Percentiles rank a stretch among this genome's conserved stretches.
Evolutionary conservation across 2,888 invertebrate species (phyloP).

Genomic region (Limulus polyphemus): DNA sequence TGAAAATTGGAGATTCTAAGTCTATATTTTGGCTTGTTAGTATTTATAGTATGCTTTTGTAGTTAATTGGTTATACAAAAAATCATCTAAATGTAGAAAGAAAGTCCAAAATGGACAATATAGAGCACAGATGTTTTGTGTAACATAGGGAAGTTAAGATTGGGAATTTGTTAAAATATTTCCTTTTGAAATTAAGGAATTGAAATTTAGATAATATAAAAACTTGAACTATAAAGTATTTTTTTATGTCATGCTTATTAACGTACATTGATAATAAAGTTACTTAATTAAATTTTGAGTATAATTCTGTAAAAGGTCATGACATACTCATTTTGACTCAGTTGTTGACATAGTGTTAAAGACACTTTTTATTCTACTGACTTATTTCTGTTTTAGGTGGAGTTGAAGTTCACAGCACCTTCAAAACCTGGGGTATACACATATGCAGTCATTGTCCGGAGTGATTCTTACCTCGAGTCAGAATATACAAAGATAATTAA

Average conservation of each 20-base stretch:
- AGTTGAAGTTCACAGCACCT: conserved; percentile 93
- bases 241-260: conserved; percentile 4
- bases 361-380: conserved; percentile 1
- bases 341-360: not conserved
- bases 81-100: too few species aligned
- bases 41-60: too few species aligned
- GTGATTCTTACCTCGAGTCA: conserved; percentile 94
- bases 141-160: too few species aligned
- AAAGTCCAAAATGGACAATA: too few species aligned
- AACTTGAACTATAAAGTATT: conserved; percentile 6
- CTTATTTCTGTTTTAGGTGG: conserved; percentile 40
- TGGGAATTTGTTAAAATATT: too few species aligned
- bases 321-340: not conserved
- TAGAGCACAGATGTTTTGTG: too few species aligned
- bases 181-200: too few species aligned
- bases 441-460: conserved; percentile 80
- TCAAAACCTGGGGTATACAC: conserved; percentile 82
- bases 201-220: not conserved
- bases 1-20: too few species aligned
- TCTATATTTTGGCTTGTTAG: too few species aligned
- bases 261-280: not conserved
- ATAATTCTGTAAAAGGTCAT: not conserved
- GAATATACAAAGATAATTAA: conserved; percentile 91
- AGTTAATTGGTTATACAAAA: too few species aligned
- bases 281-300: conserved; percentile 1